Base-by-base conservation (phyloP, 2,888 invertebrate species). In the Philopedon plagiatum region DNA sequence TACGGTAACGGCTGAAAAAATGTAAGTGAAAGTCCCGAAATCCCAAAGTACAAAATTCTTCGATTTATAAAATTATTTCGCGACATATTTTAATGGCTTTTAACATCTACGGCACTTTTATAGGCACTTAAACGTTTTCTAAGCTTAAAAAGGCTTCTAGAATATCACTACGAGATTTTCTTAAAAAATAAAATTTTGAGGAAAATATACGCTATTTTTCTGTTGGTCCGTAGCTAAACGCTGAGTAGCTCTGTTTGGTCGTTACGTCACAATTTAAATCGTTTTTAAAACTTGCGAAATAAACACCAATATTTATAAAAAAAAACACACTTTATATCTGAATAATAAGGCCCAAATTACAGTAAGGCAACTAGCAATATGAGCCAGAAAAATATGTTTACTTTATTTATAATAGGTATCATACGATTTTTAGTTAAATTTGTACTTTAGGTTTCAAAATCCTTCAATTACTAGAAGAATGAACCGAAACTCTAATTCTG, bases 141-240 rank as follows among this genome's bases (percentile, higher is more conserved):
- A 58, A 39, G 58, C 13, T 21, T 37, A 58, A 58, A 29, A 58
- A 58, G 58, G 58, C 60, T 61, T 9, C 29, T 61, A 23, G 13
- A 13, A 15, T 29, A 29, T 44, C 60, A 61, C 60, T 44, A 37
- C n/a, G 4, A 9, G 44, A 44, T 26, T 23, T 46, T 23, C 21
- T n/a, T 5, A 41, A 8, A 41, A 15, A 41, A 5, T 5, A 39
- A 3, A 5, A 2, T 18, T 5, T 41, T 41, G 4, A 5, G 15
- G 7, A 46, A 57, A 37, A 57, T 34, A 57, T 57, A 34, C 13
- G 3, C 7, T 29, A 5, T 46, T 46, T 21, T 46, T 46, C n/a
- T 9, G n/a, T 46, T 46, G 46, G 46, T 46, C 46, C 46, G 5
- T n/a, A n/a, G n/a, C n/a, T n/a, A n/a, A n/a, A n/a, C n/a, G n/a